Evolutionary conservation across 2,113 vertebrate genomes (phyloP).

Genomic region (Apteryx mantelli): DNA sequence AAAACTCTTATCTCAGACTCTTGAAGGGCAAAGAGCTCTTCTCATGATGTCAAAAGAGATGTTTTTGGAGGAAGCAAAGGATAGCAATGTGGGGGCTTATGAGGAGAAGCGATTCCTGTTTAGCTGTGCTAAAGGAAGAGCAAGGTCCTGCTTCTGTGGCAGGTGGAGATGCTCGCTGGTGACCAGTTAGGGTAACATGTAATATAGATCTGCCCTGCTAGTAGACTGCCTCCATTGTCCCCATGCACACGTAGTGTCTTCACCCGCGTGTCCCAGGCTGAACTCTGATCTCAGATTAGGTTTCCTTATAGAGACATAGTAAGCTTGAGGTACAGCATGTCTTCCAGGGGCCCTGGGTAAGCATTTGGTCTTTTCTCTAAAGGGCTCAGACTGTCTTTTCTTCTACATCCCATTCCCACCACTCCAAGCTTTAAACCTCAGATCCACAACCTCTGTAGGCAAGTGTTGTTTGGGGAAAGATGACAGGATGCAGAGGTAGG

Average conservation of each 20-base stretch:
- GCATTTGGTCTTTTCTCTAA: not conserved
- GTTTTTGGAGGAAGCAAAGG: not conserved
- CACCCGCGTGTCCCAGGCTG: not conserved
- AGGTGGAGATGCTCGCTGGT: not conserved
- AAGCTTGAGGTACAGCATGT: not conserved
- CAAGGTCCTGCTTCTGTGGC: not conserved
- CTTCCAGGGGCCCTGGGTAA: not conserved
- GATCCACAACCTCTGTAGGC: not conserved
- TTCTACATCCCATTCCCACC: not conserved
- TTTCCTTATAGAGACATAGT: not conserved
- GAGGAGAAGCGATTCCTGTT: not conserved
- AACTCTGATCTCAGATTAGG: not conserved
- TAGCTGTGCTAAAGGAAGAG: not conserved
- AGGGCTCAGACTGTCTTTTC: not conserved
- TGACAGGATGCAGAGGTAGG: not conserved
- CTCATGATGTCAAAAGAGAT: not conserved
- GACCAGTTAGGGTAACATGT: not conserved
- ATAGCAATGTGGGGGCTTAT: not conserved
- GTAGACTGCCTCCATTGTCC: not conserved
- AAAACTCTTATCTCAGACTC: slow-evolving; percentile 36
- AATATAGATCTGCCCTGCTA: not conserved
- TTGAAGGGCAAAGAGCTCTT: slow-evolving; percentile 9
- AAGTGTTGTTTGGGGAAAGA: not conserved
- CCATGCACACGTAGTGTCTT: rapidly evolving
- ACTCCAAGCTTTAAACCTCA: not conserved